phyloP scores from a whole-genome alignment of 1,140 invertebrate genomes.

The Lamellibrachia luymesi region DNA sequence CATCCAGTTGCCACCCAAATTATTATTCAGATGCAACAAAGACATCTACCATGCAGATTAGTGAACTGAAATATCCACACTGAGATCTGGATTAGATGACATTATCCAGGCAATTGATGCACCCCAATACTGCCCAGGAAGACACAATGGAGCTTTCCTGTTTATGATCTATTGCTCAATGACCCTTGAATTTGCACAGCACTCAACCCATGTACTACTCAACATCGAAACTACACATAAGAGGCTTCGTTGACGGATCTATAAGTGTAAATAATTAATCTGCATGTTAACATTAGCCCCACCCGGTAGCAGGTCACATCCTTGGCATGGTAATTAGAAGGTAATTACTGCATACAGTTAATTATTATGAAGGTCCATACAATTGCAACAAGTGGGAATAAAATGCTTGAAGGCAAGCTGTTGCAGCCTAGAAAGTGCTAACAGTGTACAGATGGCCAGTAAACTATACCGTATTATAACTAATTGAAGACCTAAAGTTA shows the following conservation, averaged over 20 bases:
- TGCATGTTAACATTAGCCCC: background rate
- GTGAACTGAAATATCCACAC: background rate
- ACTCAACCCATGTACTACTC: background rate
- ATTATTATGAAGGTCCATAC: background rate
- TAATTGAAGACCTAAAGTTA: background rate
- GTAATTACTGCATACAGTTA: background rate
- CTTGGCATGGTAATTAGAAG: background rate
- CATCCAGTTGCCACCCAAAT: too few species aligned
- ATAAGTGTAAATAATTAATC: background rate
- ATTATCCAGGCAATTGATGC: background rate
- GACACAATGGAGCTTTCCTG: background rate
- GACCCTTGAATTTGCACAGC: background rate
- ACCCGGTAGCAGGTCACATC: background rate
- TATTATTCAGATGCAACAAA: background rate
- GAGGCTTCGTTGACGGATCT: background rate
- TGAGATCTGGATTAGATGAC: background rate
- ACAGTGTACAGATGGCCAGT: background rate
- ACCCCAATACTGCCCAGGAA: background rate
- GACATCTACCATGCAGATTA: background rate
- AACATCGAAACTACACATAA: background rate
- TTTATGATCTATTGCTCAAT: background rate
- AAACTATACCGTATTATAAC: background rate
- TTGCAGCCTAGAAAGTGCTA: background rate
- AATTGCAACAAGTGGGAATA: background rate
- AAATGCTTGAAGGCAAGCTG: background rate